phyloP scores from a whole-genome alignment of 2,113 vertebrate genomes.

The Xenopus laevis region DNA sequence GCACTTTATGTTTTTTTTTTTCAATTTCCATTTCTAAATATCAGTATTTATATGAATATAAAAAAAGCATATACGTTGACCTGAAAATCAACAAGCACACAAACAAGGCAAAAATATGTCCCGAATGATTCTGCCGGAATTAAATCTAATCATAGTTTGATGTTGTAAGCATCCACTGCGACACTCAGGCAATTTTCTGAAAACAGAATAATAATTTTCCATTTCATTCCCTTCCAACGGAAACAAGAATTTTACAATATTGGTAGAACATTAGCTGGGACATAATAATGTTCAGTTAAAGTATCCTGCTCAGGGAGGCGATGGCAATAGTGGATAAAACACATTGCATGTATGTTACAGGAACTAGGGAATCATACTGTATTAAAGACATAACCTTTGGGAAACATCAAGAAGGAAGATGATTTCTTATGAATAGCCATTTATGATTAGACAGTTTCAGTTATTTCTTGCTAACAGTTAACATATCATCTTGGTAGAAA shows the following conservation, averaged over 20 bases:
- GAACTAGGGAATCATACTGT: too few species aligned
- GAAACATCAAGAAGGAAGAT: too few species aligned
- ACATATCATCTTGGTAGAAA: too few species aligned
- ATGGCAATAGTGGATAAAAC: too few species aligned
- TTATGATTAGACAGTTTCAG: too few species aligned
- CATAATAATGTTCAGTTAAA: constrained; percentile 1
- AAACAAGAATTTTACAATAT: constrained; percentile 16
- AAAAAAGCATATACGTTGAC: neutral
- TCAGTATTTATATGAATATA: neutral
- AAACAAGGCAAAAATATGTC: constrained; percentile 4
- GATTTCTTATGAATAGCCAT: too few species aligned
- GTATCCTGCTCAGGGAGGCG: neutral
- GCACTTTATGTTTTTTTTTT: neutral
- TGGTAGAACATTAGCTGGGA: constrained; percentile 2
- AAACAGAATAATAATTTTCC: constrained; percentile 1
- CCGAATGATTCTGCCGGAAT: constrained; percentile 11
- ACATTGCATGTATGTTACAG: too few species aligned
- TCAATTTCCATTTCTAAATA: neutral
- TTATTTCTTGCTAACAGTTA: too few species aligned
- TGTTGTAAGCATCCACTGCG: constrained; percentile 24
- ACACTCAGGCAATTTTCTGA: constrained; percentile 20
- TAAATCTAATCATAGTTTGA: constrained; percentile 16
- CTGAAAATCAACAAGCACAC: constrained; percentile 22
- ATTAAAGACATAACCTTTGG: too few species aligned
- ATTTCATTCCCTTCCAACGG: neutral